Evolutionary conservation across 2,888 invertebrate species (phyloP).

Genomic region (Clunio marinus): DNA sequence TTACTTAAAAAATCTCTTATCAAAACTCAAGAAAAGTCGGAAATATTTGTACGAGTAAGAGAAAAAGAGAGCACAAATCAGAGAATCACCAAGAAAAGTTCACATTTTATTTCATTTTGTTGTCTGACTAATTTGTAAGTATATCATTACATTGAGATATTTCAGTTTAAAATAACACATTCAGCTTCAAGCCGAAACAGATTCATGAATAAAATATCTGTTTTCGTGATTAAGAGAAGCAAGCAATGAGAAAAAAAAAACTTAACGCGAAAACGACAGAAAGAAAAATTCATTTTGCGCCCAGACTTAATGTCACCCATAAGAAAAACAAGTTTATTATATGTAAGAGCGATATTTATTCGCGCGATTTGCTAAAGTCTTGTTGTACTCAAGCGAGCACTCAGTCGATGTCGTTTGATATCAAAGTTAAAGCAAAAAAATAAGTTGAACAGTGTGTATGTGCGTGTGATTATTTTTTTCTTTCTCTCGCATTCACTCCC

Average conservation of each 20-base stretch:
- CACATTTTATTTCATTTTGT: constrained; percentile 38
- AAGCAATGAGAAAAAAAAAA: constrained; percentile 14
- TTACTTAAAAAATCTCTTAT: no score
- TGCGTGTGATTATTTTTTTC: not conserved
- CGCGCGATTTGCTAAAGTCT: constrained; percentile 33
- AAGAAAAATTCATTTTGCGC: constrained; percentile 38
- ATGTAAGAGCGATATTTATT: constrained; percentile 34
- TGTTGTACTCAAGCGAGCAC: not conserved
- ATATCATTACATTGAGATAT: constrained; percentile 9
- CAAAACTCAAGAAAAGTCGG: not conserved
- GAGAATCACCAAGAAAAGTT: constrained; percentile 10
- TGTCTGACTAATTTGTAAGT: constrained; percentile 39
- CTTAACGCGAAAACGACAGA: constrained; percentile 24
- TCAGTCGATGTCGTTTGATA: not conserved
- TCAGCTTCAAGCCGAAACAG: constrained; percentile 10
- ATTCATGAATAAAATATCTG: constrained; percentile 32
- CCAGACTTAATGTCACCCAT: constrained; percentile 39
- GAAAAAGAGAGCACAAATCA: not conserved
- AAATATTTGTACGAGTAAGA: not conserved
- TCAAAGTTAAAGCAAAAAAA: not conserved
- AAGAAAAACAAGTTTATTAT: constrained; percentile 39
- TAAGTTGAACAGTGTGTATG: not conserved
- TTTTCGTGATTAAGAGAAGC: constrained; percentile 36
- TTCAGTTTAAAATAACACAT: not conserved
- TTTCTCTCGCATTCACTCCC: constrained; percentile 9